Evolutionary conservation across 1,140 invertebrate genomes (phyloP), one percentile per base, ranked within the genome.

Genomic region (Dolichoris vasculosae): DNA sequence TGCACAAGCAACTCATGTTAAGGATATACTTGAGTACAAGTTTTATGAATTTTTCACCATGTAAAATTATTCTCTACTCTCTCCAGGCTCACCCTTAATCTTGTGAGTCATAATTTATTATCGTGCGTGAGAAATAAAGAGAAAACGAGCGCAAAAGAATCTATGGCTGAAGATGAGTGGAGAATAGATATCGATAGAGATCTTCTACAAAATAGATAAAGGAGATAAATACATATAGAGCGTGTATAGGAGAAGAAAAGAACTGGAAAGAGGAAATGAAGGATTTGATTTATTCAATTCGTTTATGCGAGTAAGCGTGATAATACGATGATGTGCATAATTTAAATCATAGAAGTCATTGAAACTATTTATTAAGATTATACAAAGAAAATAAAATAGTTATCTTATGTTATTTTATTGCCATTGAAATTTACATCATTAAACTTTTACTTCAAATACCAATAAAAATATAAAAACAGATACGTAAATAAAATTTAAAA

Each of bases 201-300:
- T 67, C 75, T 77, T 38, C 15, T 67, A 9, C 38, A 77, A 77
- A 77, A 77, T 77, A 77, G 82, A 83, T 77, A 77, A 77, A 38
- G 75, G n/a, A 77, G 73, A 51, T 64, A 55, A 48, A 83, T 77
- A 48, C 48, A 77, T 63, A 43, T 40, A 30, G 69, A 11, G 40
- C 13, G 8, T 75, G 43, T 17, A 73, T 1, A 48, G 26, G 30
- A 71, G 6, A 75, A 8, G 35, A 17, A 75, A 75, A 46, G 3
- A 77, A 15, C 0, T 51, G 23, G 4, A 30, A 3, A 40, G 6
- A n/a, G 71, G 40, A 43, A 46, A 75, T 40, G 26, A 75, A 48
- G 40, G 43, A n/a, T 30, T 73, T 82, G 69, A 82, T 82, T 82
- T 76, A 75, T 75, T 76, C 48, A 76, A 35, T 26, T 30, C 40